phyloP scores from a whole-genome alignment of 2,113 vertebrate genomes.

The Gallinago media region DNA sequence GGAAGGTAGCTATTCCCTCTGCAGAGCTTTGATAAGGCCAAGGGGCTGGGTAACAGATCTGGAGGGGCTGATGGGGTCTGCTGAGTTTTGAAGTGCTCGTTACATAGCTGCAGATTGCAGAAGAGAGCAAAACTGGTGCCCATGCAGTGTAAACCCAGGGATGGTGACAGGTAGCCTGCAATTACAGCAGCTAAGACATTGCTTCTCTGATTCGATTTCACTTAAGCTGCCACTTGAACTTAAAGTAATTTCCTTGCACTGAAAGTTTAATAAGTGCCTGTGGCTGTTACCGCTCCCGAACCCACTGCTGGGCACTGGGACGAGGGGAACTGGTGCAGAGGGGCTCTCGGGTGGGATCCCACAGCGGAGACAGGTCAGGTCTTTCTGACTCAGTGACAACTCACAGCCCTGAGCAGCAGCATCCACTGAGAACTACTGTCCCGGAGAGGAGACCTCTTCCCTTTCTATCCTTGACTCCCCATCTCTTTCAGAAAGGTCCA shows the following conservation, averaged over 20 bases:
- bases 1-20: background rate
- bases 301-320: background rate
- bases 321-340: background rate
- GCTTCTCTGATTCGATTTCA: background rate
- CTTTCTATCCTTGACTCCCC: background rate
- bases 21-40: background rate
- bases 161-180: background rate
- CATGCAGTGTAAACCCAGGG: background rate
- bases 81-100: background rate
- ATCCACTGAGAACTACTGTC: background rate
- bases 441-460: background rate
- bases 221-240: background rate
- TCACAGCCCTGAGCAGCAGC: background rate
- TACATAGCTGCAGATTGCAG: background rate
- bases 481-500: background rate
- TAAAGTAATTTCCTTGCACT: background rate
- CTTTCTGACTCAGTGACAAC: background rate
- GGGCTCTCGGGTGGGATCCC: background rate
- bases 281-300: background rate
- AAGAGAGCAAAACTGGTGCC: background rate
- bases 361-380: background rate
- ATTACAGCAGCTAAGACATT: background rate
- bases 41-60: background rate
- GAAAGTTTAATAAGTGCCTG: background rate
- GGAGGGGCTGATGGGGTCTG: background rate